These are phyloP conservation scores for Hipposideros armiger DNA, from an alignment of 2,113 vertebrate genomes.

Conservation along the genomic window DNA sequence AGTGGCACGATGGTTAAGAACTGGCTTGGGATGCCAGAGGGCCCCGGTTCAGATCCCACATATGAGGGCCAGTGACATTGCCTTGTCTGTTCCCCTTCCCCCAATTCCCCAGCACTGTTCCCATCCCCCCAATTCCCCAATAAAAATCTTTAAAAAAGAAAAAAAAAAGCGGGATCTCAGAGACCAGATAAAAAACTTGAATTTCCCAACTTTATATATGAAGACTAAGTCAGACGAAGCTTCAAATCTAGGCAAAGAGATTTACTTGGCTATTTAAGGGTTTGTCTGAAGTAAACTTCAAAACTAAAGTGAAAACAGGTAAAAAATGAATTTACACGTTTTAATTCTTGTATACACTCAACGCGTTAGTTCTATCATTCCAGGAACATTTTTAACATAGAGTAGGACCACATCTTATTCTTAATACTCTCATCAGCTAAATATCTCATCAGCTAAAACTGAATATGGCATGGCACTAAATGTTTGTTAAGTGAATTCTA, in stretches of 20 bases:
- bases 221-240: constrained; percentile 32
- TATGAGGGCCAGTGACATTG: too few species aligned
- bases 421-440: constrained; percentile 15
- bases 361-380: background rate
- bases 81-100: too few species aligned
- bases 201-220: background rate
- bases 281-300: constrained; percentile 40
- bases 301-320: constrained; percentile 18
- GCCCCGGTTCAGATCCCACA: too few species aligned
- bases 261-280: constrained; percentile 53
- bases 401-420: constrained; percentile 4
- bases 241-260: constrained; percentile 16
- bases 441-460: background rate
- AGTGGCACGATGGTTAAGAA: too few species aligned
- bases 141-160: too few species aligned
- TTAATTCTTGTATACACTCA: background rate
- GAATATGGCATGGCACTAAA: background rate
- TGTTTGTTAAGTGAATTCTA: constrained; percentile 9
- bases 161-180: background rate
- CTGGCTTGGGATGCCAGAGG: too few species aligned
- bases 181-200: background rate
- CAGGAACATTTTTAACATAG: constrained; percentile 21
- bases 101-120: too few species aligned
- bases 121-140: too few species aligned
- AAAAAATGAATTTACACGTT: background rate